Evolutionary conservation across 2,888 invertebrate genomes (phyloP).

Genomic region (Stenolophus ochropezus): DNA sequence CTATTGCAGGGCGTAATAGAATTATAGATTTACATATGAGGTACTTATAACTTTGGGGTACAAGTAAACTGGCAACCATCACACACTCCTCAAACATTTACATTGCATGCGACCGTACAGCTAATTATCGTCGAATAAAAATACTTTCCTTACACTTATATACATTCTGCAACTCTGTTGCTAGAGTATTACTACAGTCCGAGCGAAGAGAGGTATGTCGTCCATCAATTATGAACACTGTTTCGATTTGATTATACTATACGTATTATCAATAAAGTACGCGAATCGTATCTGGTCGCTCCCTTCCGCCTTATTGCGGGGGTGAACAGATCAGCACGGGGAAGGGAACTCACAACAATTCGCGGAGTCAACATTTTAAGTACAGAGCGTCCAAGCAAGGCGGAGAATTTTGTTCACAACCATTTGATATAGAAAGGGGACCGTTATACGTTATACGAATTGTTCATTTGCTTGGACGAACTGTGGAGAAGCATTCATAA

Average conservation of each 20-base stretch:
- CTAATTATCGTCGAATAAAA: slow-evolving; percentile 53
- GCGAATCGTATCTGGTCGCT: background rate
- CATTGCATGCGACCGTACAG: slow-evolving; percentile 30
- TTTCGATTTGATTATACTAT: slow-evolving; percentile 49
- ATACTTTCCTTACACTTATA: slow-evolving; percentile 56
- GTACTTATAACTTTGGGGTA: slow-evolving; percentile 60
- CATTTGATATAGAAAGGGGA: background rate
- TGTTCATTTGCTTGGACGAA: slow-evolving; percentile 10
- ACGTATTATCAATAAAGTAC: slow-evolving; percentile 28
- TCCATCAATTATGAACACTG: slow-evolving; percentile 53
- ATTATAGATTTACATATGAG: slow-evolving; percentile 51
- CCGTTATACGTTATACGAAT: background rate
- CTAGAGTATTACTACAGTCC: slow-evolving; percentile 57
- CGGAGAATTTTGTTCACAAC: background rate
- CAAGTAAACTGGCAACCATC: slow-evolving; percentile 47
- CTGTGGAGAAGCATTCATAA: background rate
- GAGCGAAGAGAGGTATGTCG: slow-evolving; percentile 56
- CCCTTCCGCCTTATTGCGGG: background rate
- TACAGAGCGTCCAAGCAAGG: slow-evolving; percentile 4
- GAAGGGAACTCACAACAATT: background rate
- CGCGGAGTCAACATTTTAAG: background rate
- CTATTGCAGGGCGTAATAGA: slow-evolving; percentile 28
- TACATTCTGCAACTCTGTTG: slow-evolving; percentile 43
- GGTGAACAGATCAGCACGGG: background rate
- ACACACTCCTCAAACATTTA: slow-evolving; percentile 50